A percentile compares a stretch with the other conserved stretches of the same genome.
Evolutionary conservation across 2,888 invertebrate genomes (phyloP).

Genomic region (Lypha dubia): DNA sequence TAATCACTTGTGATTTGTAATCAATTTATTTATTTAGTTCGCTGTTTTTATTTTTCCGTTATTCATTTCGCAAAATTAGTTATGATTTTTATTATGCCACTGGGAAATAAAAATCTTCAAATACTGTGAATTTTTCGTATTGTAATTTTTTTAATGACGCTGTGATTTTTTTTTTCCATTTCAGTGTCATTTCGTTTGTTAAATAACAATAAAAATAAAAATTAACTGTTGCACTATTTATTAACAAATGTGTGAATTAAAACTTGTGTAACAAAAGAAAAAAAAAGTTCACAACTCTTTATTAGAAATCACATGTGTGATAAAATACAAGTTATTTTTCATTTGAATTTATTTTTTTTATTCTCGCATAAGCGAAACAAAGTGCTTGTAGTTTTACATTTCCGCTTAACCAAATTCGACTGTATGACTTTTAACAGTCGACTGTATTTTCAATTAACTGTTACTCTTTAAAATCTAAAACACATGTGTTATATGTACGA

Average conservation of each 20-base stretch:
- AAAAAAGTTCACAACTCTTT: background rate
- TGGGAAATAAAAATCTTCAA: conserved; percentile 54
- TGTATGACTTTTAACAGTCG: too few species aligned
- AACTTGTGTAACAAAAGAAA: conserved; percentile 16
- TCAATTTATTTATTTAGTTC: background rate
- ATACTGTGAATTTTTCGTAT: conserved; percentile 39
- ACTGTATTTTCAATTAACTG: too few species aligned
- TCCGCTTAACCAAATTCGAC: too few species aligned
- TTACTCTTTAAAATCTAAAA: too few species aligned
- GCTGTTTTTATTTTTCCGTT: background rate
- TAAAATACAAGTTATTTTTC: background rate
- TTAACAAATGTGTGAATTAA: conserved; percentile 19
- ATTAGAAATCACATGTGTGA: conserved; percentile 14
- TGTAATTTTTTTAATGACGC: background rate
- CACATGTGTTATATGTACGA: too few species aligned
- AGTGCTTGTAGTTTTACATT: too few species aligned
- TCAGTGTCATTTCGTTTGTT: conserved; percentile 59
- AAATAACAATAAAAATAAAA: conserved; percentile 13
- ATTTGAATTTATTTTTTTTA: too few species aligned
- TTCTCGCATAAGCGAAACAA: too few species aligned
- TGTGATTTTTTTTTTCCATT: conserved; percentile 49
- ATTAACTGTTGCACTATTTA: background rate
- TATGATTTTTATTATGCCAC: conserved; percentile 36
- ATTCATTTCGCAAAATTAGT: background rate
- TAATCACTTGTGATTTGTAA: too few species aligned